Conservation (phyloP, 2,113 vertebrate species). For the Cettia cetti region DNA sequence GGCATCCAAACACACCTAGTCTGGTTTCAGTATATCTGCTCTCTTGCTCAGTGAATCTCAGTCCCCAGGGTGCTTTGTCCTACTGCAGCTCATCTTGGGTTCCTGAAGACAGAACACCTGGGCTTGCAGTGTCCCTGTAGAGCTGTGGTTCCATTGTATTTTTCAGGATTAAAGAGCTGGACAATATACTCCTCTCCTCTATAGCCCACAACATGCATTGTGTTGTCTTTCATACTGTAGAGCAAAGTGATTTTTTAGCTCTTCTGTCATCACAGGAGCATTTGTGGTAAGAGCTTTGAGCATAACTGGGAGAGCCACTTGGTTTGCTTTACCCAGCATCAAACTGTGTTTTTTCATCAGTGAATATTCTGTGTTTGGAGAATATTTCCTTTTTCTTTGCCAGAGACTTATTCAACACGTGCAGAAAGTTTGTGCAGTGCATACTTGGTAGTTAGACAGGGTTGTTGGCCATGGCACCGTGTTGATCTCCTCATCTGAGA, state of each 20-base stretch:
- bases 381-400: neutral
- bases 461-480: neutral
- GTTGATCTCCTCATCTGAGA: neutral
- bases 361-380: neutral
- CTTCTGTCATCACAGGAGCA: neutral
- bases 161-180: neutral
- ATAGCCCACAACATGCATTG: too few species aligned
- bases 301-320: neutral
- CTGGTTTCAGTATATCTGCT: neutral
- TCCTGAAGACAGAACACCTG: neutral
- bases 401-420: fast-evolving
- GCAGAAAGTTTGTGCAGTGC: neutral
- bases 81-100: neutral
- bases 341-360: neutral
- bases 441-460: neutral
- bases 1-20: neutral
- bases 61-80: neutral
- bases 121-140: neutral
- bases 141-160: neutral
- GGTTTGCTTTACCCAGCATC: neutral
- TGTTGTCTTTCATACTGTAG: neutral
- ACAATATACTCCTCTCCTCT: neutral
- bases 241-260: neutral
- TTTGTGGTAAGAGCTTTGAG: neutral
- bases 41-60: neutral